phyloP scores from a whole-genome alignment of 2,888 invertebrate species.

The Lasioglossum morio region DNA sequence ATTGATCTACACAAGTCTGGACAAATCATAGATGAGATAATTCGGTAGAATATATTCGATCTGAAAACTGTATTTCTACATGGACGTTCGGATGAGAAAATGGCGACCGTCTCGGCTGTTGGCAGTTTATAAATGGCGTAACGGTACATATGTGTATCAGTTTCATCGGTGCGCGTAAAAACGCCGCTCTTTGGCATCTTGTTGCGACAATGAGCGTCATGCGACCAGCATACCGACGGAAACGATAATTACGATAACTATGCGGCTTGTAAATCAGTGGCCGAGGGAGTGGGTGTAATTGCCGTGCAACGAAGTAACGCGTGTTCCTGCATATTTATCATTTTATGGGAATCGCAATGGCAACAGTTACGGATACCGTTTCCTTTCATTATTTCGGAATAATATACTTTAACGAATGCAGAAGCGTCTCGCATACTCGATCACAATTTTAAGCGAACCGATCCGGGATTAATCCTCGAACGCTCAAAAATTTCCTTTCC shows the following conservation, averaged over 20 bases:
- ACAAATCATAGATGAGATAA: neutral
- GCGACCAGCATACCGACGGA: constrained; percentile 28
- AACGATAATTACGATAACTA: constrained; percentile 65
- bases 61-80: too few species aligned
- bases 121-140: neutral
- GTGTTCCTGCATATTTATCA: neutral
- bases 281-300: constrained; percentile 67
- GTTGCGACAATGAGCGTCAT: constrained; percentile 49
- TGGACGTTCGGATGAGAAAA: neutral
- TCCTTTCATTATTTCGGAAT: neutral
- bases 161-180: neutral
- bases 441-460: constrained; percentile 11
- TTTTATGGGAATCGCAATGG: neutral
- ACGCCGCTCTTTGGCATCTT: constrained; percentile 19
- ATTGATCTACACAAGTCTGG: neutral
- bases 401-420: constrained; percentile 22
- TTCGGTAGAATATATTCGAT: neutral
- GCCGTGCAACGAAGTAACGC: constrained; percentile 58
- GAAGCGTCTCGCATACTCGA: constrained; percentile 30
- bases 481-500: constrained; percentile 16
- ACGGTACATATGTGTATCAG: neutral
- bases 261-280: constrained; percentile 63
- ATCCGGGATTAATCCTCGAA: constrained; percentile 3
- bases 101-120: neutral
- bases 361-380: neutral